A percentile compares a stretch with the other conserved stretches of the same genome.
These are phyloP conservation scores for Agrotis segetum DNA, from an alignment of 2,888 invertebrate species.

Conservation along the genomic window DNA sequence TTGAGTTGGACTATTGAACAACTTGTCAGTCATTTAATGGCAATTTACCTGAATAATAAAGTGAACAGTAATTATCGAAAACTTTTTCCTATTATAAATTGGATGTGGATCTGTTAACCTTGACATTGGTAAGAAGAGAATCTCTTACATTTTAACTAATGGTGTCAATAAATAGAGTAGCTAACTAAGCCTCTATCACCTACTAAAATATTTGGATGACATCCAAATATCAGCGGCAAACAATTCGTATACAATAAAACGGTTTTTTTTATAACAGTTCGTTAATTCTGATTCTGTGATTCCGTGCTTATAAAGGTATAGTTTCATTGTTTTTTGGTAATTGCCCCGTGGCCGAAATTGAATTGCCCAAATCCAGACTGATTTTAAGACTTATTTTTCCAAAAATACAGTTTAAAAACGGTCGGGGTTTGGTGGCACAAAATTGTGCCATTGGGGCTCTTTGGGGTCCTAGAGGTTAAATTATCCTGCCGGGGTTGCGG, in stretches of 20 bases:
- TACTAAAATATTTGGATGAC: conserved; percentile 48
- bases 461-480: no score
- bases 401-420: no score
- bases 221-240: conserved; percentile 53
- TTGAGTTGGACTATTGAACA: conserved; percentile 24
- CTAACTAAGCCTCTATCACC: conserved; percentile 3
- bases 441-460: no score
- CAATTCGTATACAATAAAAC: conserved; percentile 48
- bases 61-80: neutral
- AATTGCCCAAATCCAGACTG: no score
- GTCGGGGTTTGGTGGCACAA: no score
- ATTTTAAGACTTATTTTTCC: no score
- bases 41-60: conserved; percentile 16
- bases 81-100: neutral
- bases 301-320: conserved; percentile 12
- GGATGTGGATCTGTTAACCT: conserved; percentile 5
- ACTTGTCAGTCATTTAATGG: conserved; percentile 9
- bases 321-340: conserved; percentile 34
- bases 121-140: conserved; percentile 17
- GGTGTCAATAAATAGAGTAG: conserved; percentile 24
- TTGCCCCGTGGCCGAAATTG: no score
- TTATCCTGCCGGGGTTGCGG: no score
- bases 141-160: conserved; percentile 11
- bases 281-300: conserved; percentile 18
- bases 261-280: conserved; percentile 36